These are phyloP conservation scores for Exaiptasia diaphana DNA, from an alignment of 64 coral and sea anemone genomes.

Conservation along the genomic window DNA sequence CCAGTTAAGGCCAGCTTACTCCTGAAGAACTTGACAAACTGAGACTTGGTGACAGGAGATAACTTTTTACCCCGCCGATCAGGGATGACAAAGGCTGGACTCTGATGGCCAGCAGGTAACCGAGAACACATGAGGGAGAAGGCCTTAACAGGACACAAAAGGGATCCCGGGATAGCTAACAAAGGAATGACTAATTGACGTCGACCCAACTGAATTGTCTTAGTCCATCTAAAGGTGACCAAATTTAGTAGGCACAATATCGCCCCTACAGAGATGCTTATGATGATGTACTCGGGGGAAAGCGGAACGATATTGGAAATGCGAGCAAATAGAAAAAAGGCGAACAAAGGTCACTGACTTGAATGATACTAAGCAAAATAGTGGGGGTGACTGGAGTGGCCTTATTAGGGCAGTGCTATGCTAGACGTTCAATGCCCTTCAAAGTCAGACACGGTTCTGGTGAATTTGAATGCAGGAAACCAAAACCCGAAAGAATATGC, in stretches of 20 bases:
- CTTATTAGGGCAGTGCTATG: neutral
- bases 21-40: neutral
- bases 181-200: neutral
- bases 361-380: too few relatives aligned
- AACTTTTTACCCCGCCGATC: too few relatives aligned
- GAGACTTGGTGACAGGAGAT: neutral
- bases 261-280: neutral
- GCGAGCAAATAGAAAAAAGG: conserved; percentile 12
- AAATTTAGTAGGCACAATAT: neutral
- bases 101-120: too few relatives aligned
- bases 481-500: neutral
- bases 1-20: neutral
- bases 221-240: neutral
- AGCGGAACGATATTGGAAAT: neutral
- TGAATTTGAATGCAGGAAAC: neutral
- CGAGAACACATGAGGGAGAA: neutral
- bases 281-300: neutral
- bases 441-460: neutral
- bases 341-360: conserved; percentile 13
- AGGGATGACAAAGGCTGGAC: too few relatives aligned
- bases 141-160: neutral
- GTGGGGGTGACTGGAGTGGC: neutral
- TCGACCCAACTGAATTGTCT: neutral
- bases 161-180: neutral
- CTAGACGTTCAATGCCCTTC: neutral